Evolutionary conservation across 2,888 invertebrate genomes (phyloP).

Genomic region (Cephus pygmeus): DNA sequence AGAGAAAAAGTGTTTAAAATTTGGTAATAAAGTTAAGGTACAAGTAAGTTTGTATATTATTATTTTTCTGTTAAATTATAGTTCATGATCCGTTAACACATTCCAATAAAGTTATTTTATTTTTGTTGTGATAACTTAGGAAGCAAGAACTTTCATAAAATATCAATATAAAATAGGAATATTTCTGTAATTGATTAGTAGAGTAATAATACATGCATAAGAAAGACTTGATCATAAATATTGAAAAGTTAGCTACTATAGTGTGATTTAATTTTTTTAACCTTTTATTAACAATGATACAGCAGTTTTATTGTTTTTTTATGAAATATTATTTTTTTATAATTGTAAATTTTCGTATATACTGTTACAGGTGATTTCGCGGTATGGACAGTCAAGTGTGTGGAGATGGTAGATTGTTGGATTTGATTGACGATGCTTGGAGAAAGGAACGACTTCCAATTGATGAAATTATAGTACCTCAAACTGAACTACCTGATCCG

Average conservation of each 20-base stretch:
- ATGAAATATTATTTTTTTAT: background rate
- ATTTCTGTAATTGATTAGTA: background rate
- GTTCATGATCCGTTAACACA: too few species aligned
- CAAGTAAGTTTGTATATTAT: background rate
- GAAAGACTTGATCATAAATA: background rate
- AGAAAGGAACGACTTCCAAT: constrained; percentile 83
- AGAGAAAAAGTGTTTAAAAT: background rate
- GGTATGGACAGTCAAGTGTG: constrained; percentile 83
- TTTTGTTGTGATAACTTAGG: background rate
- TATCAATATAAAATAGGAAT: background rate
- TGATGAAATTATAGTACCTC: constrained; percentile 87
- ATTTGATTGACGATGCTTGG: constrained; percentile 90
- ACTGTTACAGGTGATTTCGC: background rate
- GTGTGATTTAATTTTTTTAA: background rate
- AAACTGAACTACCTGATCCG: constrained; percentile 90
- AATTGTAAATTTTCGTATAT: background rate
- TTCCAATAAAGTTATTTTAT: background rate
- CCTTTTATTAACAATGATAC: background rate
- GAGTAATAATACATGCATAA: background rate
- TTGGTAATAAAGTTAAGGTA: background rate
- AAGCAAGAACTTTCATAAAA: background rate
- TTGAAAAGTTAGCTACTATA: background rate
- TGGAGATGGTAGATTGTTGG: constrained; percentile 80
- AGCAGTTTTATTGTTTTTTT: background rate
- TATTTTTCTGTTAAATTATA: background rate